These are phyloP conservation scores for Labrus mixtus DNA, from an alignment of 2,113 vertebrate genomes.

Conservation along the genomic window DNA sequence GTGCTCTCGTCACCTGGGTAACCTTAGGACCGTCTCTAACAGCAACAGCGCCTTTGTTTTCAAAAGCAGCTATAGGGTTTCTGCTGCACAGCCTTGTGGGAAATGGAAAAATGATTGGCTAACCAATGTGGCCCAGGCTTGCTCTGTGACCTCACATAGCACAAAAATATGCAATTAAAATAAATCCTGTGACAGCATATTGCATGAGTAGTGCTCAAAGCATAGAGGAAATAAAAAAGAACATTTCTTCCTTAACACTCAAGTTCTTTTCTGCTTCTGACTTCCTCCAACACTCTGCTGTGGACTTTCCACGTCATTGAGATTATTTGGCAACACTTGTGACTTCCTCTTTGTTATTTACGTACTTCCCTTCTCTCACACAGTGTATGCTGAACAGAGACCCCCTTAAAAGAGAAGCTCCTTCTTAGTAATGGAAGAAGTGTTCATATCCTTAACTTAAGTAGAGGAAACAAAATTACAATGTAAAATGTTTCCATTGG, in stretches of 20 bases:
- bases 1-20: conserved; percentile 56
- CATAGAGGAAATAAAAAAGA: not conserved
- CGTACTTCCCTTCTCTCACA: not conserved
- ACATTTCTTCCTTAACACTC: not conserved
- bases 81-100: conserved; percentile 54
- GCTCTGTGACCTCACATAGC: conserved; percentile 29
- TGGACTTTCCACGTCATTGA: conserved; percentile 2
- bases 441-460: not conserved
- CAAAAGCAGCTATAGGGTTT: conserved; percentile 76
- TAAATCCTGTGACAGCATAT: conserved; percentile 3
- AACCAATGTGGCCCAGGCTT: conserved; percentile 8
- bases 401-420: not conserved
- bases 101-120: conserved; percentile 37
- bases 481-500: not conserved
- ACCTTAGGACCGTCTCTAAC: conserved; percentile 66
- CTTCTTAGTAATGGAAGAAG: not conserved
- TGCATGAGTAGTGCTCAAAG: not conserved
- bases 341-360: conserved; percentile 10
- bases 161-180: conserved; percentile 1
- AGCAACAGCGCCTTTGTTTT: conserved; percentile 79
- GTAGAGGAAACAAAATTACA: not conserved
- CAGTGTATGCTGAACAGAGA: not conserved
- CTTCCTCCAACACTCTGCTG: not conserved
- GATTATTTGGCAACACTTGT: conserved; percentile 29
- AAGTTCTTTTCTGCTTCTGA: not conserved